Conservation (phyloP, 2,888 invertebrate species). For the Drosophila mettleri region DNA sequence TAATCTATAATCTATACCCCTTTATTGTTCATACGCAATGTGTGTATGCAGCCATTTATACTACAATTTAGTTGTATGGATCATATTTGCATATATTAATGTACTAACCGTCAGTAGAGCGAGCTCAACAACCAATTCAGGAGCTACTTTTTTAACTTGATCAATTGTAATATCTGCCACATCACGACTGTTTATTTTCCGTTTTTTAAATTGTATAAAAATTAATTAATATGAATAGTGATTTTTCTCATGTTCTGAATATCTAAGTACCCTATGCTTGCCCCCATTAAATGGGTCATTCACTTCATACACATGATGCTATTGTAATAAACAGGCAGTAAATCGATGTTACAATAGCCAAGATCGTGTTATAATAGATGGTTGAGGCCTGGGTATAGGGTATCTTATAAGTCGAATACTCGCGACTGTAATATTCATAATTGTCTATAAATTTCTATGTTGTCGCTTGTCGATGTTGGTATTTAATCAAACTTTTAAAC, state of each 20-base stretch:
- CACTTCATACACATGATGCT: constrained; percentile 4
- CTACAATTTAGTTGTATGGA: constrained; percentile 35
- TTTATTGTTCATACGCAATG: constrained; percentile 43
- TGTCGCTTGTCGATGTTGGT: constrained; percentile 55
- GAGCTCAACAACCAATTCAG: constrained; percentile 22
- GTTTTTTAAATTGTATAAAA: constrained; percentile 50
- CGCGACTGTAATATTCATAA: constrained; percentile 6
- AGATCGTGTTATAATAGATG: constrained; percentile 32
- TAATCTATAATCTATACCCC: constrained; percentile 35
- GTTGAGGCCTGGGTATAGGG: constrained; percentile 6
- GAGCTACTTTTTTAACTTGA: constrained; percentile 19
- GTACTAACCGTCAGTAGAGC: constrained; percentile 11
- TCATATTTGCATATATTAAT: constrained; percentile 15
- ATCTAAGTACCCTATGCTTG: constrained; percentile 9
- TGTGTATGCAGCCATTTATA: constrained; percentile 39
- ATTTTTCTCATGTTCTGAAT: constrained; percentile 34
- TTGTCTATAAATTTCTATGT: constrained; percentile 45
- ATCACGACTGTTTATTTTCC: constrained; percentile 22
- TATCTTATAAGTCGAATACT: not conserved
- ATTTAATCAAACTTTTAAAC: constrained; percentile 50
- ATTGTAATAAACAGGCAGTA: constrained; percentile 3
- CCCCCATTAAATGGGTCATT: constrained; percentile 7
- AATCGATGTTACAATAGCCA: not conserved
- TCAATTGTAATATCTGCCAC: constrained; percentile 22
- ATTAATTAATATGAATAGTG: constrained; percentile 28